A percentile compares a stretch with the other conserved stretches of the same genome.
phyloP scores from a whole-genome alignment of 2,113 vertebrate genomes.

The Pipra filicauda region DNA sequence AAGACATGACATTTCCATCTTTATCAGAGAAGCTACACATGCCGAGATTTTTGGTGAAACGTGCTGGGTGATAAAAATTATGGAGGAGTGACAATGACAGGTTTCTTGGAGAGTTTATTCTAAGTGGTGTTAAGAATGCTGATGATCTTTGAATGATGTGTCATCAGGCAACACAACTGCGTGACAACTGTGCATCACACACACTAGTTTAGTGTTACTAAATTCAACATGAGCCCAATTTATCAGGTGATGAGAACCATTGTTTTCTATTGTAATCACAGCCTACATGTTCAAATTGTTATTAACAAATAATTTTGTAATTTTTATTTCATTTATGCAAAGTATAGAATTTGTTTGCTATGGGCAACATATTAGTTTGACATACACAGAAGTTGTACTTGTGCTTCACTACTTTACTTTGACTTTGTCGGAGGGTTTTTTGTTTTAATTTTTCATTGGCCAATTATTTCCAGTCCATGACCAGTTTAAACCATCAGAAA shows the following conservation, averaged over 20 bases:
- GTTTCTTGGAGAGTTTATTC: neutral
- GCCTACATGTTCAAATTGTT: neutral
- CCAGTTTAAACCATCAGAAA: neutral
- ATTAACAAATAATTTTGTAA: neutral
- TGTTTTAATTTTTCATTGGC: neutral
- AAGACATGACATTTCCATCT: neutral
- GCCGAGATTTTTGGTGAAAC: slow-evolving; percentile 30
- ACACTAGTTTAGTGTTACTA: neutral
- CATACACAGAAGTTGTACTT: neutral
- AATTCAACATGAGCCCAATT: neutral
- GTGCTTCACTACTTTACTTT: neutral
- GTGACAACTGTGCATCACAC: neutral
- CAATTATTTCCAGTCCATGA: neutral
- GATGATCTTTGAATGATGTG: neutral
- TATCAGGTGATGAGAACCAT: neutral
- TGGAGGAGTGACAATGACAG: neutral
- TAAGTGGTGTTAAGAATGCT: neutral
- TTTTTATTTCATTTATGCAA: neutral
- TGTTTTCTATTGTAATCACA: neutral
- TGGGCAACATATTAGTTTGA: neutral
- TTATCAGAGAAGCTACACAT: neutral
- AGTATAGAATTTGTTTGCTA: neutral
- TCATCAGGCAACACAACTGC: neutral
- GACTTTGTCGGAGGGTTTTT: neutral
- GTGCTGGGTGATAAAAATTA: slow-evolving; percentile 11